phyloP scores from a whole-genome alignment of 2,888 invertebrate species.

The Gari tellinella region DNA sequence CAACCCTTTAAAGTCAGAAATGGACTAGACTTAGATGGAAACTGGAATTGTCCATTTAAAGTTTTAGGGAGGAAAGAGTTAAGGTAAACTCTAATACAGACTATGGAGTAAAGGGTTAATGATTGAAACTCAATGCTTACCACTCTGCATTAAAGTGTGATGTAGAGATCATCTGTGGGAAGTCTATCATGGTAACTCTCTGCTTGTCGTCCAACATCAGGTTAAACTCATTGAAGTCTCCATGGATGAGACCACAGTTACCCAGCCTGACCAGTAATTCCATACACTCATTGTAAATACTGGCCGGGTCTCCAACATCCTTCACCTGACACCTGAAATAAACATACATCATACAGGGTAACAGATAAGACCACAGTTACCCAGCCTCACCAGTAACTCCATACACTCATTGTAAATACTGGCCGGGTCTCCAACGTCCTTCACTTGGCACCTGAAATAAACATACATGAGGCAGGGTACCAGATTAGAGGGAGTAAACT shows the following conservation, averaged over 20 bases:
- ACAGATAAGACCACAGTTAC: constrained; percentile 97
- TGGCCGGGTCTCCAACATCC: constrained; percentile 89
- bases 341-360: too few relatives aligned
- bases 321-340: constrained; percentile 85
- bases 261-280: constrained; percentile 94
- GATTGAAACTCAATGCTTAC: too few relatives aligned
- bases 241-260: constrained; percentile 98
- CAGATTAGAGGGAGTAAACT: too few relatives aligned
- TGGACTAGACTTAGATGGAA: too few relatives aligned
- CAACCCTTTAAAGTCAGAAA: too few relatives aligned
- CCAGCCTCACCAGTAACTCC: constrained; percentile 95
- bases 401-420: constrained; percentile 96
- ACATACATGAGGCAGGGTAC: too few relatives aligned
- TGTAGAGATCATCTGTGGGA: constrained; percentile 99
- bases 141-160: constrained; percentile 94
- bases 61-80: too few relatives aligned
- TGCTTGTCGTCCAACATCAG: constrained; percentile 92
- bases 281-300: constrained; percentile 97
- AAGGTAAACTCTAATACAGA: too few relatives aligned
- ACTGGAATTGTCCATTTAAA: too few relatives aligned
- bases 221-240: constrained; percentile 99
- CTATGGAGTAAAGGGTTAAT: too few relatives aligned
- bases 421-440: constrained; percentile 89
- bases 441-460: constrained; percentile 85
- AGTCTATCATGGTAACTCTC: constrained; percentile 93